A percentile compares a stretch with the other conserved stretches of the same genome.
phyloP scores from a whole-genome alignment of 2,113 vertebrate species.

The Hepsetus odoe region DNA sequence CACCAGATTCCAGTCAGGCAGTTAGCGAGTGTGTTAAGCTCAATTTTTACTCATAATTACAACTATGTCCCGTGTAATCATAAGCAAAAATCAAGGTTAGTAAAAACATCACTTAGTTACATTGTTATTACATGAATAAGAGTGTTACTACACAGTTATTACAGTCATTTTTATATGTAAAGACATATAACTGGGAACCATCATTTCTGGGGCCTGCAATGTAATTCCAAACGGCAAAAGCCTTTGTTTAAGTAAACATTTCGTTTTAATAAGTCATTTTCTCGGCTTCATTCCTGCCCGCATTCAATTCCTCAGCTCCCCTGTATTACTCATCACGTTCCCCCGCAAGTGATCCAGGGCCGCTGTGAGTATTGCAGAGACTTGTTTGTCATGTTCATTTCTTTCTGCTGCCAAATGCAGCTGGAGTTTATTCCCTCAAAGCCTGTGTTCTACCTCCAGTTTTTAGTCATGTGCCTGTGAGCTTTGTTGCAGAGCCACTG shows the following conservation, averaged over 20 bases:
- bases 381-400: slow-evolving; percentile 41
- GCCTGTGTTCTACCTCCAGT: not conserved
- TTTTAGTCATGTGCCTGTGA: not conserved
- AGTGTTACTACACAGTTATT: no score
- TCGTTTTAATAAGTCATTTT: slow-evolving; percentile 9
- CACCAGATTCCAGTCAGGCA: no score
- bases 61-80: no score
- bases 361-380: slow-evolving; percentile 3
- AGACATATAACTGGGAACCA: no score
- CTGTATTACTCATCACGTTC: slow-evolving; percentile 23
- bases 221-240: not conserved
- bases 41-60: no score
- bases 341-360: not conserved
- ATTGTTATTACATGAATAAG: no score
- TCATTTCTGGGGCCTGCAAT: no score
- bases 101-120: no score
- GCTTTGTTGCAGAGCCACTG: slow-evolving; percentile 14
- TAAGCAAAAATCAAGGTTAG: no score
- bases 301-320: slow-evolving; percentile 6
- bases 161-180: no score
- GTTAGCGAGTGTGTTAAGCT: no score
- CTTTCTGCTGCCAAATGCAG: slow-evolving; percentile 32
- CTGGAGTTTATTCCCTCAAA: slow-evolving; percentile 32
- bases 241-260: not conserved
- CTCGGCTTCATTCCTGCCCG: not conserved